These are phyloP conservation scores for Anas capensis DNA, from an alignment of 2,797 vertebrate species.

Conservation along the genomic window DNA sequence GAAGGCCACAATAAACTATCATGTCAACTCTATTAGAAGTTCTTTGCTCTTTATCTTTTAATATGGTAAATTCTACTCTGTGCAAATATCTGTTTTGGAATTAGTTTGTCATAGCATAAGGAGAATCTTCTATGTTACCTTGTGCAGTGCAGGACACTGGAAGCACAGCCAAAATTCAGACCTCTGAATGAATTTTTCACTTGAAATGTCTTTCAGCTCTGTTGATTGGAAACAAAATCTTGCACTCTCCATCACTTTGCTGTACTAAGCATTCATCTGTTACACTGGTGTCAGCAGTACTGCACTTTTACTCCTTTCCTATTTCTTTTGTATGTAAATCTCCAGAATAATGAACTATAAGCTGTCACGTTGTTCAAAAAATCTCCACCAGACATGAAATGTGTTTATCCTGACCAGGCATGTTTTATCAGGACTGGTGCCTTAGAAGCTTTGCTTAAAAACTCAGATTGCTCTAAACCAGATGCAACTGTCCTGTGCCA, in stretches of 20 bases:
- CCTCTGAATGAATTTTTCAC: conserved; percentile 13
- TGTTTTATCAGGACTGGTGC: neutral
- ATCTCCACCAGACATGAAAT: neutral
- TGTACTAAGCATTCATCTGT: conserved; percentile 5
- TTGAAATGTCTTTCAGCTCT: conserved; percentile 13
- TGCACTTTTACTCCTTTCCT: neutral
- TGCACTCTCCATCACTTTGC: neutral
- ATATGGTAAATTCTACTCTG: fast-evolving
- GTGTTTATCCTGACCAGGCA: neutral
- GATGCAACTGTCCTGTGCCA: neutral
- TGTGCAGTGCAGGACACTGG: neutral
- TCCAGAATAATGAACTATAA: conserved; percentile 39
- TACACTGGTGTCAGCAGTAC: conserved; percentile 29
- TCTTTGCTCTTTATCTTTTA: conserved; percentile 1
- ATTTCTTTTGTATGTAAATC: conserved; percentile 52
- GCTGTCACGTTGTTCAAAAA: neutral
- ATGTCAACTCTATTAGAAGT: neutral
- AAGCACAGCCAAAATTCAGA: neutral
- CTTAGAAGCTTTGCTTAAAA: neutral
- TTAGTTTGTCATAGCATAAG: neutral
- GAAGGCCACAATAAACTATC: neutral
- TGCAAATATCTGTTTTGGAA: neutral
- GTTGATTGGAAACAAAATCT: neutral
- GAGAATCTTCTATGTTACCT: neutral
- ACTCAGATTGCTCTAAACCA: neutral